Evolutionary conservation across 2,797 vertebrate genomes (phyloP), one percentile per base, ranked within the genome.

Genomic region (Menidia menidia): DNA sequence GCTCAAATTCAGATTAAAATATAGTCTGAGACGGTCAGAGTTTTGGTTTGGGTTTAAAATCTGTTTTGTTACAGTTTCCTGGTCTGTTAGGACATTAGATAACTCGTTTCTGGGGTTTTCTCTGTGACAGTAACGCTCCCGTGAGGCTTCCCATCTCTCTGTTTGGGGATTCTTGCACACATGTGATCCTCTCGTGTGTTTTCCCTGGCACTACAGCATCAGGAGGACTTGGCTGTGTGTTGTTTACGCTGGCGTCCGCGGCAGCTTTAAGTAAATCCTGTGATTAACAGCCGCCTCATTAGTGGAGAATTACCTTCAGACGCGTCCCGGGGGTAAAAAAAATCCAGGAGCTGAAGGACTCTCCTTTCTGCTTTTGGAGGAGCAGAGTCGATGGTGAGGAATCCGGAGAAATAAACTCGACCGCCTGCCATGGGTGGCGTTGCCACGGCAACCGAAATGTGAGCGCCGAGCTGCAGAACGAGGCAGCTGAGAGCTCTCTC

Each of bases 381-480:
- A 60, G 33, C 31, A 2, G 43, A 2, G 60, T 58, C 19, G 43
- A 53, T 41, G 59, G 68, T 2, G 51, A 75, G 70, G 25, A 82
- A 43, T 39, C 32, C 64, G 75, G 73, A 64, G 64, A 82, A 69
- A 83, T 75, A 61, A 66, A 64, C 77, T 75, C 50, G 68, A 68
- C 71, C 68, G 66, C 76, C 77, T 79, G 25, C 57, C 9, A 48
- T 75, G 60, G 51, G 73, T 77, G 50, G 61, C 5, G 82, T 88
- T 77, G 81, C 90, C 77, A 87, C 89, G 64, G 86, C 78, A 88
- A 90, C 90, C 64, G 63, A 65, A 57, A 68, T 30, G 19, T 64
- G 80, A 68, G 60, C 74, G 62, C 35, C 31, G 66, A 54, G 51
- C 68, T 64, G 68, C 63, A 69, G 61, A 68, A 59, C 25, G 10